A percentile compares a stretch with the other conserved stretches of the same genome.
Evolutionary conservation across 2,113 vertebrate species (phyloP).

Genomic region (Tupaia tana): DNA sequence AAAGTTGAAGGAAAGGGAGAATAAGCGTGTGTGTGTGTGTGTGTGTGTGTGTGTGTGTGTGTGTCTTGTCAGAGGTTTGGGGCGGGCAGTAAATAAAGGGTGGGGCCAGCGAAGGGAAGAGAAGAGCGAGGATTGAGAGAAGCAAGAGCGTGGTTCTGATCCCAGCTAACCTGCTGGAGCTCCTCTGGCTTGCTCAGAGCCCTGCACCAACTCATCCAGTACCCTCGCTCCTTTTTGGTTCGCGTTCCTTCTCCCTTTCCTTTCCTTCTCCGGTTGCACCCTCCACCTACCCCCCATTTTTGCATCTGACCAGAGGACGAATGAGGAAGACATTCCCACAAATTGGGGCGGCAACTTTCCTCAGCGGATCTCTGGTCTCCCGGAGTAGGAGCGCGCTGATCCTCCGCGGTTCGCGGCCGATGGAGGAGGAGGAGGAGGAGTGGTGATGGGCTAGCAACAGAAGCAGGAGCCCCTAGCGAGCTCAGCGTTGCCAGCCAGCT

Average conservation of each 20-base stretch:
- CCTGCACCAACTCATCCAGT: constrained; percentile 11
- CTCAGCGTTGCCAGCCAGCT: not conserved
- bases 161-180: constrained; percentile 60
- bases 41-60: not conserved
- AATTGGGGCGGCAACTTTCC: constrained; percentile 73
- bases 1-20: constrained; percentile 84
- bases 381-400: not conserved
- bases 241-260: not conserved
- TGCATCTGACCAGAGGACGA: constrained; percentile 43
- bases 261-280: not conserved
- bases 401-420: not conserved
- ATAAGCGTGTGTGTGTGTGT: not conserved
- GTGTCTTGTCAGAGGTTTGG: not conserved
- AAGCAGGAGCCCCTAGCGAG: not conserved
- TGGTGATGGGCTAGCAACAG: constrained; percentile 69
- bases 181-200: not conserved
- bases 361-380: not conserved
- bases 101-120: constrained; percentile 55
- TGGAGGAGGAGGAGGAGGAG: constrained; percentile 22
- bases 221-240: not conserved
- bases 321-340: constrained; percentile 38
- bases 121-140: not conserved
- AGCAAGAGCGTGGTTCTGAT: not conserved
- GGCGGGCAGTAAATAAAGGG: constrained; percentile 66
- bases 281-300: not conserved